Evolutionary conservation across 2,797 vertebrate genomes (phyloP), one percentile per base, ranked within the genome.

Genomic region (Rhyacichthys aspro): DNA sequence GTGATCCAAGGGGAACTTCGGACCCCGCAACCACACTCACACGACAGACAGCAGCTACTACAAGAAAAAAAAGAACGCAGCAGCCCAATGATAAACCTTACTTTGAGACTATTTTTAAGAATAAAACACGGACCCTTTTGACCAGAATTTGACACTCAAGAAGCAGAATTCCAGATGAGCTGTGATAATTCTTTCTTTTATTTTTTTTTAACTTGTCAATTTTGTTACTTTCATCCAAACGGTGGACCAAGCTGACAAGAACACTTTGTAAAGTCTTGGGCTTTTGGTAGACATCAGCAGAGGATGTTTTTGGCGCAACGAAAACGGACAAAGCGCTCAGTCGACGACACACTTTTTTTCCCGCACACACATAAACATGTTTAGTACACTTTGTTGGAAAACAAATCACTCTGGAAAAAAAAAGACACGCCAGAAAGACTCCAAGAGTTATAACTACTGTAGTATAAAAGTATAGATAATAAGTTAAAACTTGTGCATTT

Each of bases 371-470:
- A 61, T 81, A 65, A 72, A 84, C 68, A 76, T 44, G 72, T 76
- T 82, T 71, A 77, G 75, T 72, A 80, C 81, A 82, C 86, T 83
- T 85, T 85, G 77, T 83, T 70, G 79, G 52, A 81, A 86, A 87
- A 82, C 68, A 77, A 91, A 93, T 93, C 93, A 93, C 93, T 95
- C 93, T 94, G 94, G 91, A 91, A 88, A 90, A 81, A 90, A 90
- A 85, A 86, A 77, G 62, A 80, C 85, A 83, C 67, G 82, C 81
- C 84, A 81, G 94, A 95, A 94, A 96, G 94, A 97, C 95, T 97
- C 95, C 92, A 95, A 97, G 96, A 98, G 95, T 96, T 98, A 94
- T 96, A 96, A 98, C 96, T 98, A 98, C 97, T 99, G 97, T 99
- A 98, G 96, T 95, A 96, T 96, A 98, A 97, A 97, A 96, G 93